These are phyloP conservation scores for Helostoma temminkii DNA, from an alignment of 2,797 vertebrate genomes.

Conservation along the genomic window DNA sequence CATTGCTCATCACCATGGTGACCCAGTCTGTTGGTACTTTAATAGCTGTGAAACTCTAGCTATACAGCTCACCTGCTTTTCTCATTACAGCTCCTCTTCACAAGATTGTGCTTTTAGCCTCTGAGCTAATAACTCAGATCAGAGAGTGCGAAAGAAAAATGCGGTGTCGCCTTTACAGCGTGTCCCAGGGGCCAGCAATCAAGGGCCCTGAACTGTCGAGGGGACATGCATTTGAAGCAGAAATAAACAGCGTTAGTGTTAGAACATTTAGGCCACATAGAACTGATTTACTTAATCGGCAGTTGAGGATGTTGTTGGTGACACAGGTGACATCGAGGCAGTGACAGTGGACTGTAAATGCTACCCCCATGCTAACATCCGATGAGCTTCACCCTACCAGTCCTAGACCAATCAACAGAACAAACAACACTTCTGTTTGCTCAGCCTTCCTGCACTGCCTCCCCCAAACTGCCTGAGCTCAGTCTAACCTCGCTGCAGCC, in stretches of 20 bases:
- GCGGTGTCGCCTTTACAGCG: constrained; percentile 66
- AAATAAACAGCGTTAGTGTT: constrained; percentile 25
- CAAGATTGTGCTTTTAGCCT: constrained; percentile 44
- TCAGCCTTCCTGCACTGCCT: constrained; percentile 36
- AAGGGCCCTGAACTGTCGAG: constrained; percentile 45
- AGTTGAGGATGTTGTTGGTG: constrained; percentile 45
- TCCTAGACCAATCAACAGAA: constrained; percentile 79
- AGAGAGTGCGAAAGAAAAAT: constrained; percentile 61
- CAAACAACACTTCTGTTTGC: constrained; percentile 83
- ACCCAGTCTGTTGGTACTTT: constrained; percentile 71
- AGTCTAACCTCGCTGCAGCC: constrained; percentile 20
- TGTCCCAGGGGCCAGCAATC: constrained; percentile 52
- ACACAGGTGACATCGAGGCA: constrained; percentile 67
- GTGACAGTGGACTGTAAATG: constrained; percentile 82
- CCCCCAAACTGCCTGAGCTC: constrained; percentile 22
- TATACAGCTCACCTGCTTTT: constrained; percentile 81
- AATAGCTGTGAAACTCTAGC: constrained; percentile 73
- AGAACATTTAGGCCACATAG: neutral
- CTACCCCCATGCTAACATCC: constrained; percentile 76
- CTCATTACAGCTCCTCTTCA: constrained; percentile 71
- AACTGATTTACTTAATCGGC: constrained; percentile 23
- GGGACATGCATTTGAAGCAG: constrained; percentile 51
- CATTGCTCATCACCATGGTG: constrained; percentile 44
- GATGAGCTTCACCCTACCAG: constrained; percentile 62
- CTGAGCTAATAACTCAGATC: constrained; percentile 72